Evolutionary conservation across 2,113 vertebrate species (phyloP).

Genomic region (Pitta sordida): DNA sequence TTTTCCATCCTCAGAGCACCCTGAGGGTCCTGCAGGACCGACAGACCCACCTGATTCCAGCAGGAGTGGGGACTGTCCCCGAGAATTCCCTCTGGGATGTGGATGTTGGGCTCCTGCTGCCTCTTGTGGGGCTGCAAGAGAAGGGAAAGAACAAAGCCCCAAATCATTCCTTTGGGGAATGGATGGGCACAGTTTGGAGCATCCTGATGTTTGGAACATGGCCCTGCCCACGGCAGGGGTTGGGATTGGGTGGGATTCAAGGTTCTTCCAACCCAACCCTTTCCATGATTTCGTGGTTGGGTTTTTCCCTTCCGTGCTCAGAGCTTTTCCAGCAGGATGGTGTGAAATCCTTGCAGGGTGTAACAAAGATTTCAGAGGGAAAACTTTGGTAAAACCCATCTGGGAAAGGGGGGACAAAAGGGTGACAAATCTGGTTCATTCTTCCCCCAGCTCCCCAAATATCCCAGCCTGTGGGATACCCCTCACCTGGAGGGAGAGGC

Average conservation of each 20-base stretch:
- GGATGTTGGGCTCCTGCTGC: not conserved
- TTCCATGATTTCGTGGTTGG: not conserved
- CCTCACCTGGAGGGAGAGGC: not conserved
- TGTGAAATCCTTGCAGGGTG: not conserved
- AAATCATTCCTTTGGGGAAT: not conserved
- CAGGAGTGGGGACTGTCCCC: not conserved
- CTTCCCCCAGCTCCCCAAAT: not conserved
- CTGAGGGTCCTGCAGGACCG: not conserved
- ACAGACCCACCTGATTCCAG: slow-evolving; percentile 10
- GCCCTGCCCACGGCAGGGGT: not conserved
- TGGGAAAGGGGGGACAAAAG: not conserved
- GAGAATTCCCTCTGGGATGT: not conserved
- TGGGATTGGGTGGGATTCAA: not conserved
- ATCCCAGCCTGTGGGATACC: not conserved
- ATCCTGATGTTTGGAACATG: not conserved
- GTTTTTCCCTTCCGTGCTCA: not conserved
- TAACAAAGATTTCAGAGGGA: not conserved
- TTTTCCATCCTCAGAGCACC: not conserved
- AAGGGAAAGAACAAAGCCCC: not conserved
- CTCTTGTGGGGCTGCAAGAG: not conserved
- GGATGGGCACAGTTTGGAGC: not conserved
- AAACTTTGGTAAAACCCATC: not conserved
- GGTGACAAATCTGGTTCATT: not conserved
- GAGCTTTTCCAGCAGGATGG: not conserved
- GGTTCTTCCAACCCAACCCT: not conserved